Conservation (phyloP, 2,113 vertebrate species). For the Barbus barbus region DNA sequence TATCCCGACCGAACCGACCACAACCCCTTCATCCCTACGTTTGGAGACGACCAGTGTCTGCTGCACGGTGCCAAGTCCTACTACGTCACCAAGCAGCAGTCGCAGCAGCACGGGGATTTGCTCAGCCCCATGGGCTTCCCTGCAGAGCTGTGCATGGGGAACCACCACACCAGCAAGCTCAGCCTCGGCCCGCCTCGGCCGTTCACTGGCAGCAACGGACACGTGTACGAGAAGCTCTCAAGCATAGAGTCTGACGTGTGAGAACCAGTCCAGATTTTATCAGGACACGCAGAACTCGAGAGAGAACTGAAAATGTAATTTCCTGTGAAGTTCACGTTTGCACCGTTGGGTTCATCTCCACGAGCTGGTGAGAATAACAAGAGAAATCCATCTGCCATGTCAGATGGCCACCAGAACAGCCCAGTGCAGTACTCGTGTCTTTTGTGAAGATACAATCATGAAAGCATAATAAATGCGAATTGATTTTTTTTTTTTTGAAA, state of each 20-base stretch:
- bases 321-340: constrained; percentile 29
- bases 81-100: constrained; percentile 91
- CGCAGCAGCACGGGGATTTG: constrained; percentile 78
- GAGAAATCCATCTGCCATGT: too few relatives aligned
- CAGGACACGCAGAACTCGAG: constrained; percentile 15
- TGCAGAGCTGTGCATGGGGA: constrained; percentile 87
- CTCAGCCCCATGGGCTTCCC: constrained; percentile 90
- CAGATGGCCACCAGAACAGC: constrained; percentile 34
- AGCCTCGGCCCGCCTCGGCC: constrained; percentile 81
- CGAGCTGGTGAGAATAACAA: constrained; percentile 33
- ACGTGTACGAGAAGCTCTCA: constrained; percentile 99
- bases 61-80: constrained; percentile 98
- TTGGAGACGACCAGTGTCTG: constrained; percentile 98
- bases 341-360: neutral
- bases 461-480: constrained; percentile 60
- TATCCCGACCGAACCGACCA: constrained; percentile 97
- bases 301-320: constrained; percentile 10
- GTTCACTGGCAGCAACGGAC: constrained; percentile 99
- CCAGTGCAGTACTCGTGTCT: constrained; percentile 57
- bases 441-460: constrained; percentile 74
- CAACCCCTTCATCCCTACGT: constrained; percentile 99
- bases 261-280: constrained; percentile 61
- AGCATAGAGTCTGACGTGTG: constrained; percentile 99
- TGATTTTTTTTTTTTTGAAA: constrained; percentile 56
- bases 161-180: constrained; percentile 76